Evolutionary conservation across 2,113 vertebrate species (phyloP).

Genomic region (Festucalex cinctus): DNA sequence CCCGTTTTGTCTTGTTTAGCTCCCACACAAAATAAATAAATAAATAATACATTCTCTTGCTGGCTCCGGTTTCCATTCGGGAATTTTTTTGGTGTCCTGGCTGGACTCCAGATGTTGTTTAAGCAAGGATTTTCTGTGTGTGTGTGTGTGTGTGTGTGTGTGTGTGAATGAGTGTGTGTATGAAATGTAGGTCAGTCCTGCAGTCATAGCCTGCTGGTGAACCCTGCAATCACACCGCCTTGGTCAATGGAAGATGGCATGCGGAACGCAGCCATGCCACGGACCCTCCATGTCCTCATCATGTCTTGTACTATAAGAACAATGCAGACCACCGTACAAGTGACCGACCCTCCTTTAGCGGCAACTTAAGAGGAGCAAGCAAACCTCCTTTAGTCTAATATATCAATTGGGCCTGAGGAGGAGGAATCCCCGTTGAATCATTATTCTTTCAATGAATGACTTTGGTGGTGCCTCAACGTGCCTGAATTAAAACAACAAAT

Average conservation of each 20-base stretch:
- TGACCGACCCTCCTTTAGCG: not conserved
- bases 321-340: not conserved
- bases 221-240: conserved; percentile 44
- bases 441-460: too few species aligned
- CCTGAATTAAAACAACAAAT: too few species aligned
- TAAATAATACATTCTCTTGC: not conserved
- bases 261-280: not conserved
- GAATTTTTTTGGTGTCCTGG: not conserved
- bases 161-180: conserved; percentile 1
- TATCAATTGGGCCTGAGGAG: too few species aligned
- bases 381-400: too few species aligned
- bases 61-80: not conserved
- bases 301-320: not conserved
- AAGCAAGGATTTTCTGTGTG: conserved; percentile 18
- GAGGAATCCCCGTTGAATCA: too few species aligned
- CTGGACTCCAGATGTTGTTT: not conserved
- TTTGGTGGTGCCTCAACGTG: too few species aligned
- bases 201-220: conserved; percentile 52
- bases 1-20: not conserved
- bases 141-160: conserved; percentile 10
- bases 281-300: not conserved
- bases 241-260: conserved; percentile 44
- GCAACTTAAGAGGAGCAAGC: not conserved
- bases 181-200: conserved; percentile 71
- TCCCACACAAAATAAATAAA: not conserved